Evolutionary conservation across 35 echinoderm and acorn worm genomes (phyloP).

Genomic region (Holothuria glaberrima): DNA sequence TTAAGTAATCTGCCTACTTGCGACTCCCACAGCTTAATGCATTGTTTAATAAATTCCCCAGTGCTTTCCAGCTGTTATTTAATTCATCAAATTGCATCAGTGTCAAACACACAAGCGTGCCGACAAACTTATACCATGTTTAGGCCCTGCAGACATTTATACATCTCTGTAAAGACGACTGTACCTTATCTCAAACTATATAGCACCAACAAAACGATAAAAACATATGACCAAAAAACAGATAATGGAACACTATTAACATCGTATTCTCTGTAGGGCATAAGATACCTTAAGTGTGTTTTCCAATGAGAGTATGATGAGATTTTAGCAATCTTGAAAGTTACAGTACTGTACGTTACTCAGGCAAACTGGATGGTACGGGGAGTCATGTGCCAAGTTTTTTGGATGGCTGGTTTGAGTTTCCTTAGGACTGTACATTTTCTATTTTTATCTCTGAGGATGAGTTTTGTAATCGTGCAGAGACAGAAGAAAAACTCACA

Average conservation of each 20-base stretch:
- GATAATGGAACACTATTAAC: not conserved
- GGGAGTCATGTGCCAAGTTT: not conserved
- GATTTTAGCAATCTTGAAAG: not conserved
- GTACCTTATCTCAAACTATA: not conserved
- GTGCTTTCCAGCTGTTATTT: slow-evolving; percentile 23
- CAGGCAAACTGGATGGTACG: not conserved
- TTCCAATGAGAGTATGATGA: not conserved
- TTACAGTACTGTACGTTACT: too few species aligned
- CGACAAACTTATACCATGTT: not conserved
- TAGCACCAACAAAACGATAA: not conserved
- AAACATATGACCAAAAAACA: not conserved
- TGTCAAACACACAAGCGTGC: slow-evolving; percentile 23
- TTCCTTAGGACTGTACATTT: not conserved
- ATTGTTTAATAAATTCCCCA: slow-evolving; percentile 26
- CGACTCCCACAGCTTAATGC: slow-evolving; percentile 30
- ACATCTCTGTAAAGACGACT: not conserved
- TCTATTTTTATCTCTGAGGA: not conserved
- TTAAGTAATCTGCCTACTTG: not conserved
- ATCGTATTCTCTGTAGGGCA: not conserved
- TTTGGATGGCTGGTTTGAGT: not conserved
- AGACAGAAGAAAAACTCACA: too few species aligned
- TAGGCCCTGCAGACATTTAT: not conserved
- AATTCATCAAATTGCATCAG: slow-evolving; percentile 46
- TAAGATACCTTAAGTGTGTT: not conserved
- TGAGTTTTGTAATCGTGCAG: too few species aligned